Base-by-base conservation (phyloP, 2,888 invertebrate species). In the Brassicogethes aeneus region DNA sequence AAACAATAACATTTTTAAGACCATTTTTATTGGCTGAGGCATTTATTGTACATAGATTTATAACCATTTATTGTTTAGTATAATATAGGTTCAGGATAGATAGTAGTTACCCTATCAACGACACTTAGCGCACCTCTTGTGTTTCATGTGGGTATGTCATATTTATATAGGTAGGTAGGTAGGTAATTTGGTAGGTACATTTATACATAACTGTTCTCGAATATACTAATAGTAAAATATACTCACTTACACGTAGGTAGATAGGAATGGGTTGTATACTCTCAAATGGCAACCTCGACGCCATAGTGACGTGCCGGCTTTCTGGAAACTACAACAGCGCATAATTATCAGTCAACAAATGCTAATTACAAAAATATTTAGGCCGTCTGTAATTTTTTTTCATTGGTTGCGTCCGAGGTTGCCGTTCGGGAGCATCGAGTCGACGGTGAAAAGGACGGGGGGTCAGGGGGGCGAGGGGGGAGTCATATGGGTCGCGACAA, bases 11-110 rank as follows among this genome's bases (percentile, higher is more conserved):
- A 53, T 59, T 62, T 62, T 63, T n/a, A 62, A 63, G 56, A 64
- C 64, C 61, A 62, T 61, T 7, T 66, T 62, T 67, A 67, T 66
- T 68, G 67, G 66, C 66, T 68, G 68, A 68, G 67, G 67, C 68
- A 66, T 66, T 66, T 66, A 67, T 68, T 66, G 66, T 67, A 68
- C 68, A 67, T 32, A 12, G 5, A 32, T 66, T 65, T 65, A 68
- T 65, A 64, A 61, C 66, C 59, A 62, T 62, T 66, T 63, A 65
- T 61, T 60, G 60, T 64, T 36, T 66, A 66, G 61, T 66, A 63
- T 63, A 65, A 63, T 65, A 65, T 66, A 65, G 58, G 58, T 64
- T 63, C 56, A 61, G 59, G 57, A 60, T 61, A 62, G 61, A 62
- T 63, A 61, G 57, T 59, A 59, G 57, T 61, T 57, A 62, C 61